Evolutionary conservation across 2,888 invertebrate species (phyloP), one percentile per base, ranked within the genome.

Genomic region (Augochlorella aurata): DNA sequence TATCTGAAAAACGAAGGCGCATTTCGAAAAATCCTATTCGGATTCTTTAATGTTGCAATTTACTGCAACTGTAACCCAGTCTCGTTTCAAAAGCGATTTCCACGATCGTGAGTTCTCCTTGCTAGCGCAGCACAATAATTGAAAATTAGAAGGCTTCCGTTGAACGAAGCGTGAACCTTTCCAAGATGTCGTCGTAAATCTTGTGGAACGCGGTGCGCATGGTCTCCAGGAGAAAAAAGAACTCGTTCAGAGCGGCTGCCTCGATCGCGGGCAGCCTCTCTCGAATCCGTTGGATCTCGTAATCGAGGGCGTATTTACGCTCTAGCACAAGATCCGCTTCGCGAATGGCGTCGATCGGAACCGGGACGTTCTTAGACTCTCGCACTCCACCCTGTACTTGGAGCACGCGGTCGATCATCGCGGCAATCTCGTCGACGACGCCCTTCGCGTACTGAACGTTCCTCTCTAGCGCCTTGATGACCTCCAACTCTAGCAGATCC

Each of bases 251-350:
- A 93, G 92, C 94, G 93, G 87, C 94, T 88, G 83, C 94, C 92
- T 84, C 94, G 87, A 84, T 92, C n/a, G 93, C 74, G 2, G 90
- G 81, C 18, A 95, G 89, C 68, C 95, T 94, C 67, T 94, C 89
- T 67, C 91, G 93, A 1, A 94, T 94, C 83, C 96, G 93, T 78
- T 93, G 94, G 88, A 94, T 94, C 93, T 96, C 96, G 44, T 95
- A 95, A 75, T 94, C 94, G 7, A 95, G 90, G 14, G 94, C 95
- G 90, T 94, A 94, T 24, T 93, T 93, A 95, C 96, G 96, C 91
- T 96, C 96, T 44, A 95, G 94, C 21, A 95, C 90, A 8, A 90
- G 54, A 77, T 87, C 82, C 0, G 77, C 75, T 10, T 45, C 52
- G 9, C 71, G 80, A 10, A 0, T 0, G 1, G 49, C 44, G 2